Conservation (phyloP, 2,797 vertebrate genomes). For the Selene dorsalis region DNA sequence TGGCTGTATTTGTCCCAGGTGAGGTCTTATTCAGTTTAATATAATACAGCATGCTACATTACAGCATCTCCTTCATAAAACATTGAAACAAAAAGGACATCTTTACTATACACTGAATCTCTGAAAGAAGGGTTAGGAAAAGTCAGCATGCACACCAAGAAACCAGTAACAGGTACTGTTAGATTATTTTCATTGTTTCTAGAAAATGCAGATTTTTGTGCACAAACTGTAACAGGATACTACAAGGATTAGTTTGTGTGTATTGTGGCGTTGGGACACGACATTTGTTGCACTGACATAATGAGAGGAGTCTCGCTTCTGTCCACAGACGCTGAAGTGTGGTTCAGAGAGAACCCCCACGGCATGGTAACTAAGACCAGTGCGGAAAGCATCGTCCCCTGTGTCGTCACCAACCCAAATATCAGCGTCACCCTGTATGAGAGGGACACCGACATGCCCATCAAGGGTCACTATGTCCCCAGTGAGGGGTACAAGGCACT, state of each 20-base stretch:
- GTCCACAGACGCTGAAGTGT: slow-evolving; percentile 86
- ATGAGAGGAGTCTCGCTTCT: background rate
- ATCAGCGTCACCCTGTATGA: slow-evolving; percentile 91
- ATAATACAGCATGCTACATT: too few relatives aligned
- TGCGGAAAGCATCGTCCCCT: slow-evolving; percentile 87
- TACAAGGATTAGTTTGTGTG: background rate
- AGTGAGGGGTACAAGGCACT: slow-evolving; percentile 88
- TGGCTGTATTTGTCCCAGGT: slow-evolving; percentile 95
- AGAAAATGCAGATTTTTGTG: background rate
- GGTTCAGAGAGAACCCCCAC: slow-evolving; percentile 87
- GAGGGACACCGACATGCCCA: slow-evolving; percentile 79
- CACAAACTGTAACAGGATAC: background rate
- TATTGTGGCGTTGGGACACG: background rate
- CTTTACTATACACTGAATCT: background rate
- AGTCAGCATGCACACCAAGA: background rate
- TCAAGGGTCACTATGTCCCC: slow-evolving; percentile 85
- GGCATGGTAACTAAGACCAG: slow-evolving; percentile 89
- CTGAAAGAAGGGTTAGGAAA: too few relatives aligned
- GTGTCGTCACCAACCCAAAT: slow-evolving; percentile 91
- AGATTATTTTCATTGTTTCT: background rate
- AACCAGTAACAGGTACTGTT: too few relatives aligned
- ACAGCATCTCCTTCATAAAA: slow-evolving; percentile 2
- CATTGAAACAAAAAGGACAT: background rate
- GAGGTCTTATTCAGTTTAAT: slow-evolving; percentile 9
- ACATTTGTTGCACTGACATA: background rate